Evolutionary conservation across 2,113 vertebrate species (phyloP).

Genomic region (Gobio gobio): DNA sequence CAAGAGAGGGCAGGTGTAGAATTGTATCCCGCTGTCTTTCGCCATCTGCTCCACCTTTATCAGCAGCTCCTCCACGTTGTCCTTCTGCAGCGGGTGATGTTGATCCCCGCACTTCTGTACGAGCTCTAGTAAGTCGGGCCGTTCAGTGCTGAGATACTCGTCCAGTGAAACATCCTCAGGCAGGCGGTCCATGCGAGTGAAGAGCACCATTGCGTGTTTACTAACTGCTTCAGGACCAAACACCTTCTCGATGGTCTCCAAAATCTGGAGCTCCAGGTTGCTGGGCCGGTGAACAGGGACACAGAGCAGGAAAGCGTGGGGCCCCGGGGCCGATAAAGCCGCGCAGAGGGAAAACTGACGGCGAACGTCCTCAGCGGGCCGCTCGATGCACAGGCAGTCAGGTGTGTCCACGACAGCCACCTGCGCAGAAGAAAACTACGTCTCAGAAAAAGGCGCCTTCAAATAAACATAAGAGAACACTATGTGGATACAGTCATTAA

Average conservation of each 20-base stretch:
- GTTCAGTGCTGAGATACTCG: slow-evolving; percentile 67
- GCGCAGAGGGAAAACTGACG: slow-evolving; percentile 67
- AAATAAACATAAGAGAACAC: background rate
- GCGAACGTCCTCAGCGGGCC: slow-evolving; percentile 63
- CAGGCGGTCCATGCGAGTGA: slow-evolving; percentile 74
- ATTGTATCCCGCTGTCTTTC: slow-evolving; percentile 54
- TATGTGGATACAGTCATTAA: background rate
- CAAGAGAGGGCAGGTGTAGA: slow-evolving; percentile 68
- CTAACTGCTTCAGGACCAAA: slow-evolving; percentile 65
- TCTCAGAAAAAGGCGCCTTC: background rate
- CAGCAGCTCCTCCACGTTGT: slow-evolving; percentile 67
- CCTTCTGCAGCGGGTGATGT: slow-evolving; percentile 66
- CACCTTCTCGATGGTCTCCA: slow-evolving; percentile 66
- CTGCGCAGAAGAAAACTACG: slow-evolving; percentile 48
- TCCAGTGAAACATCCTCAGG: slow-evolving; percentile 66
- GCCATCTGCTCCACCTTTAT: slow-evolving; percentile 71
- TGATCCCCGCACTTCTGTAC: slow-evolving; percentile 66
- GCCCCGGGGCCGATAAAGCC: slow-evolving; percentile 69
- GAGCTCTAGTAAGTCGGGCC: slow-evolving; percentile 70
- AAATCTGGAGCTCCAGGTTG: slow-evolving; percentile 62
- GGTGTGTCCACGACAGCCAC: slow-evolving; percentile 71
- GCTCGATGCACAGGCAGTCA: slow-evolving; percentile 69
- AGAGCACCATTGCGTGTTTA: slow-evolving; percentile 68
- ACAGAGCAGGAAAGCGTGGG: slow-evolving; percentile 75
- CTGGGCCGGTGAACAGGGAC: slow-evolving; percentile 67